phyloP scores from a whole-genome alignment of 2,888 invertebrate genomes.

The Halictus ligatus region DNA sequence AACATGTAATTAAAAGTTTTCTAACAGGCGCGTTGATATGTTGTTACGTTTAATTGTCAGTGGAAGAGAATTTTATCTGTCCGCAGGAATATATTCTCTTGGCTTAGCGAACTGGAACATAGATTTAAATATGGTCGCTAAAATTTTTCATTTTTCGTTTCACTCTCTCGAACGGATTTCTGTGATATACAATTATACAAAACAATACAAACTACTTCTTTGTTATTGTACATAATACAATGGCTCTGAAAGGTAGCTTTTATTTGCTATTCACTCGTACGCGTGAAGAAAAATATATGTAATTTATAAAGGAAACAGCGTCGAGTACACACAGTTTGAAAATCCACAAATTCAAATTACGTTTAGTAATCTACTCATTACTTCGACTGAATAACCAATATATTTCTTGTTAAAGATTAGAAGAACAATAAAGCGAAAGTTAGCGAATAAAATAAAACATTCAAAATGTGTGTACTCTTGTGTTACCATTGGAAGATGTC shows the following conservation, averaged over 20 bases:
- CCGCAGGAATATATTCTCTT: constrained; percentile 25
- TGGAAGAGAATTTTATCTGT: constrained; percentile 53
- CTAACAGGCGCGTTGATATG: constrained; percentile 65
- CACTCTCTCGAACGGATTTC: neutral
- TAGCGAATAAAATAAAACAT: constrained; percentile 17
- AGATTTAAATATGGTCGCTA: constrained; percentile 12
- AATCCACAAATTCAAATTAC: neutral
- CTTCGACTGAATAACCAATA: neutral
- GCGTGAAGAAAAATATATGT: constrained; percentile 15
- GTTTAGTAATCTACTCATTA: neutral
- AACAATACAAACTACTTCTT: constrained; percentile 7
- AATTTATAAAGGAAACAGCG: constrained; percentile 10
- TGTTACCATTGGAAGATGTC: constrained; percentile 39
- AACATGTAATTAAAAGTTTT: constrained; percentile 43
- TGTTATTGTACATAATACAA: constrained; percentile 13
- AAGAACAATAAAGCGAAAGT: constrained; percentile 23
- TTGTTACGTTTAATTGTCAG: constrained; percentile 52
- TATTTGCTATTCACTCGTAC: constrained; percentile 18
- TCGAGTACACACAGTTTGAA: constrained; percentile 26
- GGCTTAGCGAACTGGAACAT: constrained; percentile 58
- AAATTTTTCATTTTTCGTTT: constrained; percentile 1
- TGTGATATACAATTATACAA: constrained; percentile 17
- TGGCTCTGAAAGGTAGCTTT: constrained; percentile 20
- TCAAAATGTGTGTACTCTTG: constrained; percentile 37
- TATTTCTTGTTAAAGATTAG: too few relatives aligned